phyloP scores from a whole-genome alignment of 2,797 vertebrate species.

The Channallabes apus region DNA sequence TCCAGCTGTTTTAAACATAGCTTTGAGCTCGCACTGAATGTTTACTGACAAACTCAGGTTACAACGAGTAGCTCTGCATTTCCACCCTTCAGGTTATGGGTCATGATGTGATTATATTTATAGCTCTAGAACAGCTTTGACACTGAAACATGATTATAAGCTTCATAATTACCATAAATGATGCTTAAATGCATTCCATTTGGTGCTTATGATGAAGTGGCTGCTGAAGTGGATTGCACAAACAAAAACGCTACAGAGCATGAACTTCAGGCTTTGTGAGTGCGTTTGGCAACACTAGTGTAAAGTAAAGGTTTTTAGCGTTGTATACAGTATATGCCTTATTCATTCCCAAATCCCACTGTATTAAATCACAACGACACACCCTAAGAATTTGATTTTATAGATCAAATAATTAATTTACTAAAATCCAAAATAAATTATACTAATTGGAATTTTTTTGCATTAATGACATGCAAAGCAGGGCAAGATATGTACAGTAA shows the following conservation, averaged over 20 bases:
- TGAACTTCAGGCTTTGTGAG: not conserved
- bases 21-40: not conserved
- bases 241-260: not conserved
- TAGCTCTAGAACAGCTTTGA: conserved; percentile 10
- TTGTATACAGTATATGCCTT: too few relatives aligned
- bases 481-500: not conserved
- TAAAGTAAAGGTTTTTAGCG: not conserved
- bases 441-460: not conserved
- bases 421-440: not conserved
- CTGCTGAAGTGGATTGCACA: conserved; percentile 8
- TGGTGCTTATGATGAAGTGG: conserved; percentile 1
- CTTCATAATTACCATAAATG: conserved; percentile 19
- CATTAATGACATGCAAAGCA: not conserved
- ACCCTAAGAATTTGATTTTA: not conserved
- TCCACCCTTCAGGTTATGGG: conserved; percentile 13
- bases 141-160: conserved; percentile 10
- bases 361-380: not conserved
- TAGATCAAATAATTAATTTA: not conserved
- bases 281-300: too few relatives aligned
- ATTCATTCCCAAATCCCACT: too few relatives aligned
- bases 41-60: not conserved
- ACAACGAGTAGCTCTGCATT: not conserved
- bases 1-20: not conserved
- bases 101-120: conserved; percentile 1
- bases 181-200: conserved; percentile 8